phyloP scores from a whole-genome alignment of 2,888 invertebrate genomes.

The Cantharis rufa region DNA sequence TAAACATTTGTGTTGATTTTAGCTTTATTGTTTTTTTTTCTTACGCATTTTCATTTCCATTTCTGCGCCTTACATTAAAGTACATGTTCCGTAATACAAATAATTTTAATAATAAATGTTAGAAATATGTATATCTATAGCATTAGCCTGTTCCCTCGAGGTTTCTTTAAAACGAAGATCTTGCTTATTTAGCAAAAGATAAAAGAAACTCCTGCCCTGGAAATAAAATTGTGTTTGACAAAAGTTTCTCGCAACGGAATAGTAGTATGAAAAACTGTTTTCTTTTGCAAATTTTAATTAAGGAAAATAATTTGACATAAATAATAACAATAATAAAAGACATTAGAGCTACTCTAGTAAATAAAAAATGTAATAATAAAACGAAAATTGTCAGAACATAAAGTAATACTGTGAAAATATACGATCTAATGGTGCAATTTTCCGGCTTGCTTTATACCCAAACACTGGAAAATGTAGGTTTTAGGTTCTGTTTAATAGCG shows the following conservation, averaged over 20 bases:
- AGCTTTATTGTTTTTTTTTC: not conserved
- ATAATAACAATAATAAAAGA: not conserved
- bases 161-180: not conserved
- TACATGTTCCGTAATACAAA: not conserved
- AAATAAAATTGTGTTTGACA: not conserved
- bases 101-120: not conserved
- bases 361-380: conserved; percentile 1
- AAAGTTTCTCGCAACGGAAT: no score
- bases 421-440: conserved; percentile 4
- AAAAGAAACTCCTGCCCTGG: not conserved
- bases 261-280: not conserved
- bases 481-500: conserved; percentile 1
- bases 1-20: not conserved
- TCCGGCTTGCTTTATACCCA: not conserved
- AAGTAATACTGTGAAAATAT: conserved; percentile 4
- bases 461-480: conserved; percentile 4
- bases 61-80: not conserved
- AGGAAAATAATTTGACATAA: not conserved
- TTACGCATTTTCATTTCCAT: not conserved
- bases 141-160: not conserved
- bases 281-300: conserved; percentile 4
- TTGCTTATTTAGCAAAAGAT: not conserved
- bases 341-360: conserved; percentile 1
- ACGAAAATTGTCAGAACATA: conserved; percentile 4
- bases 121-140: not conserved